Evolutionary conservation across 1,140 invertebrate species (phyloP).

Genomic region (Hyles euphorbiae): DNA sequence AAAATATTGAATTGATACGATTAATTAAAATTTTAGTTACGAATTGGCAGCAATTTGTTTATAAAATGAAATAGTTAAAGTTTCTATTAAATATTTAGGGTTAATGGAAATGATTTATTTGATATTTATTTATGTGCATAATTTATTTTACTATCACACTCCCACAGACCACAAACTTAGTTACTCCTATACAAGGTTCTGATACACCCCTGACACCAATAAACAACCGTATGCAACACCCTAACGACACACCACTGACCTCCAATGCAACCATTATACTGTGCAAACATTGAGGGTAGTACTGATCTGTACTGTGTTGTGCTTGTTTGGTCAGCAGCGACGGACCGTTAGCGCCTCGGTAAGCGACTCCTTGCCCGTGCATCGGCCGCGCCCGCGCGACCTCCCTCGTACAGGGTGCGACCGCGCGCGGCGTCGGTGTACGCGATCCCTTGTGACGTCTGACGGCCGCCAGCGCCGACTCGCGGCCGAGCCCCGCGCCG

Average conservation of each 20-base stretch:
- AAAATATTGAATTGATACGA: too few species aligned
- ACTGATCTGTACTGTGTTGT: conserved; percentile 71
- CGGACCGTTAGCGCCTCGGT: conserved; percentile 73
- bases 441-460: conserved; percentile 71
- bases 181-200: background rate
- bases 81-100: background rate
- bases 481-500: conserved; percentile 7
- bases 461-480: conserved; percentile 46
- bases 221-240: conserved; percentile 9
- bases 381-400: conserved; percentile 44
- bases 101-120: background rate
- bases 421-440: conserved; percentile 60
- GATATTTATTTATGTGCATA: background rate
- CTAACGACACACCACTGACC: conserved; percentile 21
- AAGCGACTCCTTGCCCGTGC: conserved; percentile 42
- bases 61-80: too few species aligned
- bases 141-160: background rate
- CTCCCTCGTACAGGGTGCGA: conserved; percentile 40
- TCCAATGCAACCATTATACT: conserved; percentile 35
- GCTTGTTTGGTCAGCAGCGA: conserved; percentile 74
- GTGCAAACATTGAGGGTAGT: conserved; percentile 58
- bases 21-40: too few species aligned
- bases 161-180: background rate
- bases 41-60: too few species aligned
- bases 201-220: background rate